Conservation (phyloP, 2,113 vertebrate species). For the Isurus oxyrinchus region DNA sequence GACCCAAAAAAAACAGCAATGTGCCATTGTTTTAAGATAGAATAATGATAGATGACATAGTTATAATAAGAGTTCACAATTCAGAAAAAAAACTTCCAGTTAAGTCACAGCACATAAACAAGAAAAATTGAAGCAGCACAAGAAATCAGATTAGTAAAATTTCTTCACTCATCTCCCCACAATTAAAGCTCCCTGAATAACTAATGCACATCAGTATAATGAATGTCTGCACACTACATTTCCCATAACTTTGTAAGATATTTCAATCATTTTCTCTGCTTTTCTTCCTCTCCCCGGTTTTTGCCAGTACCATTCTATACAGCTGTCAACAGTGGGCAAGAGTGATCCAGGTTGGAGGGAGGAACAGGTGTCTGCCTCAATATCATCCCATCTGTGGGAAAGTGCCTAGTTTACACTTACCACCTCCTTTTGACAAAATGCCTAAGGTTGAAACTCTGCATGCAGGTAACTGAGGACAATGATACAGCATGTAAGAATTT, state of each 20-base stretch:
- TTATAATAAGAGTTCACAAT: not conserved
- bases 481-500: not conserved
- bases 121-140: not conserved
- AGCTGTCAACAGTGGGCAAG: not conserved
- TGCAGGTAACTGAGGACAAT: not conserved
- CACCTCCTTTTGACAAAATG: conserved; percentile 12
- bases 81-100: not conserved
- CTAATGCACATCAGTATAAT: not conserved
- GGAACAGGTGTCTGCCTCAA: not conserved
- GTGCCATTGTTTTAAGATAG: not conserved
- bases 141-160: not conserved
- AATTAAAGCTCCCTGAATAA: not conserved
- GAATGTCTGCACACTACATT: not conserved
- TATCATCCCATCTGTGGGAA: conserved; percentile 11
- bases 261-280: not conserved
- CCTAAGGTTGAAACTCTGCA: not conserved
- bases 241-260: not conserved
- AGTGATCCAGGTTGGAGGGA: not conserved
- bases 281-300: not conserved
- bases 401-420: not conserved
- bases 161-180: not conserved
- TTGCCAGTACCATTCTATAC: not conserved
- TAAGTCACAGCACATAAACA: not conserved
- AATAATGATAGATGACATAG: too few relatives aligned
- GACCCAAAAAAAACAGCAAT: not conserved